A percentile compares a stretch with the other conserved stretches of the same genome.
These are phyloP conservation scores for Pollenia angustigena DNA, from an alignment of 2,888 invertebrate species.

Conservation along the genomic window DNA sequence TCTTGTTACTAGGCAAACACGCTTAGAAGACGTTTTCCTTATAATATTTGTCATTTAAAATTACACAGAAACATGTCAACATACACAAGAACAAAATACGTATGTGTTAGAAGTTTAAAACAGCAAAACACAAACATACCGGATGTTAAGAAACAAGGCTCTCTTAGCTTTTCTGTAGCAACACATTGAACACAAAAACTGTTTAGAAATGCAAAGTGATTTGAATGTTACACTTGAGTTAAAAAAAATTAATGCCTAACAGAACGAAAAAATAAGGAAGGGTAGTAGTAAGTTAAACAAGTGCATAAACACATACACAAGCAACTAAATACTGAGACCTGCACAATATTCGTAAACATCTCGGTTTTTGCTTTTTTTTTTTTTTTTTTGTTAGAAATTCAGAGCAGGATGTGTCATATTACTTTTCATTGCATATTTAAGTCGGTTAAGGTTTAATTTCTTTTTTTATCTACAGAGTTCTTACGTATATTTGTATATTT, in stretches of 20 bases:
- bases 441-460: slow-evolving; percentile 62
- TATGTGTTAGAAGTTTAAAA: slow-evolving; percentile 1
- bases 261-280: neutral
- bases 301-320: slow-evolving; percentile 22
- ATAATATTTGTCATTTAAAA: slow-evolving; percentile 55
- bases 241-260: neutral
- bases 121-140: neutral
- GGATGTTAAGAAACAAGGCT: slow-evolving; percentile 43
- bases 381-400: slow-evolving; percentile 38
- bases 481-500: slow-evolving; percentile 41
- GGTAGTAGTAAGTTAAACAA: slow-evolving; percentile 31
- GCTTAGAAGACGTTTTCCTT: slow-evolving; percentile 40
- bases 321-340: neutral
- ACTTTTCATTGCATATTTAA: slow-evolving; percentile 69
- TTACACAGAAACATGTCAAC: neutral
- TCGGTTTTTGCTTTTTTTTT: too few relatives aligned
- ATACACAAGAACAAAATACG: slow-evolving; percentile 17
- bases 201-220: slow-evolving; percentile 64
- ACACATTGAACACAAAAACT: slow-evolving; percentile 46
- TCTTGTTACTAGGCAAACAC: slow-evolving; percentile 31
- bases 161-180: neutral
- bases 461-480: slow-evolving; percentile 30
- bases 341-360: too few relatives aligned
- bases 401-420: slow-evolving; percentile 68
- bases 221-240: slow-evolving; percentile 35